Percentiles rank a stretch among this genome's conserved stretches.
Conservation (phyloP, 2,113 vertebrate species). For the Coryphaenoides rupestris region DNA sequence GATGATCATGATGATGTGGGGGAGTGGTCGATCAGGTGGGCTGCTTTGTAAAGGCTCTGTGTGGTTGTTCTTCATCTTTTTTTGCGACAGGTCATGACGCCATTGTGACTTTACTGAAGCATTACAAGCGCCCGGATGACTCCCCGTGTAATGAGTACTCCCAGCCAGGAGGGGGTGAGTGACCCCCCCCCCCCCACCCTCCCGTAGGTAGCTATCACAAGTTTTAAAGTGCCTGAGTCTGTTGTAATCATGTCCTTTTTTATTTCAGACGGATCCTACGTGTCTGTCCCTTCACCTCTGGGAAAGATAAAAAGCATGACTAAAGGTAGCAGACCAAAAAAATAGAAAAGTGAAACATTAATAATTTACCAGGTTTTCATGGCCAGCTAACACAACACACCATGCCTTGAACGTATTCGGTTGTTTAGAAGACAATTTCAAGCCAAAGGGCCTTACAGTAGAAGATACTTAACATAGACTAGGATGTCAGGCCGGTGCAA, state of each 20-base stretch:
- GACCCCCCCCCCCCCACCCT: neutral
- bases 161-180: conserved; percentile 91
- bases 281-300: conserved; percentile 90
- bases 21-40: neutral
- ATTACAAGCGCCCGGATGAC: conserved; percentile 90
- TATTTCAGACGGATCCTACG: conserved; percentile 89
- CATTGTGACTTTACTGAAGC: conserved; percentile 92
- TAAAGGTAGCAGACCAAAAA: conserved; percentile 81
- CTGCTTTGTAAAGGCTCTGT: too few relatives aligned
- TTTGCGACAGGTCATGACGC: conserved; percentile 81
- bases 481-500: too few relatives aligned
- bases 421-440: too few relatives aligned
- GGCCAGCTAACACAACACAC: conserved; percentile 27
- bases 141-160: conserved; percentile 92
- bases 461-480: too few relatives aligned
- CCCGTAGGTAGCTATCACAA: neutral
- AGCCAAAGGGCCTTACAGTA: too few relatives aligned
- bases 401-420: neutral
- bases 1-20: neutral
- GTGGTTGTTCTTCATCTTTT: neutral
- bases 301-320: conserved; percentile 98
- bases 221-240: neutral
- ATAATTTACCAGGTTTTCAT: too few relatives aligned
- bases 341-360: conserved; percentile 18
- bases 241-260: conserved; percentile 10